phyloP scores from a whole-genome alignment of 2,113 vertebrate species.

The Azemiops feae region DNA sequence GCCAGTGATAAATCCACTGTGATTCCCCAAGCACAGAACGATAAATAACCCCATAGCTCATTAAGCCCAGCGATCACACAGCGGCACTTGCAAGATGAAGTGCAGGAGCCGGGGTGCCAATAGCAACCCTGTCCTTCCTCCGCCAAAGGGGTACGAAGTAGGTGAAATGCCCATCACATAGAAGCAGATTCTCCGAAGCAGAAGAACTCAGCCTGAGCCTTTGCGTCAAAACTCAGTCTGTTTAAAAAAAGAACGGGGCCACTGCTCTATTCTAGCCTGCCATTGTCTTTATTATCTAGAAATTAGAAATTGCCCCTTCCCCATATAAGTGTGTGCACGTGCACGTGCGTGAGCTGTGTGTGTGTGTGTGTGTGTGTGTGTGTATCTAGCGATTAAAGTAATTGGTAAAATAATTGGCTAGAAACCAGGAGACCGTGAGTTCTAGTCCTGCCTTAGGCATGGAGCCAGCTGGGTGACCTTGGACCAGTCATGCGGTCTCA shows the following conservation, averaged over 20 bases:
- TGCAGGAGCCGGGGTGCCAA: conserved; percentile 48
- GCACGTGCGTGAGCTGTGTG: background rate
- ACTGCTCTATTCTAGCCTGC: too few relatives aligned
- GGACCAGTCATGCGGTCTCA: background rate
- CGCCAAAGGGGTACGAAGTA: background rate
- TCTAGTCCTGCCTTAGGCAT: background rate
- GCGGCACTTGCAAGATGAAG: conserved; percentile 65
- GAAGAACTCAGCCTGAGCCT: background rate
- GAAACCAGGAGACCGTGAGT: background rate
- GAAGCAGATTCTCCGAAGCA: background rate
- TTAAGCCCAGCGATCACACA: conserved; percentile 68
- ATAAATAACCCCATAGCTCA: conserved; percentile 73
- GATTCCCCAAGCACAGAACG: conserved; percentile 65
- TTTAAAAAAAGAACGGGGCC: too few relatives aligned
- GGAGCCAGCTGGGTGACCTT: background rate
- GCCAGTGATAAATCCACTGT: conserved; percentile 70
- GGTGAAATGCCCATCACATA: too few relatives aligned
- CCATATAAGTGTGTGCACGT: too few relatives aligned
- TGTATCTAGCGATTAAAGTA: background rate
- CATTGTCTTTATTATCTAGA: background rate
- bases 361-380: background rate
- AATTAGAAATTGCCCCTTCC: too few relatives aligned
- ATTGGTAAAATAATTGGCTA: background rate
- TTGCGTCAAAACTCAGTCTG: background rate
- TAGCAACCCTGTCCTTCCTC: background rate